phyloP scores from a whole-genome alignment of 2,113 vertebrate species.

The Dryoscopus gambensis region DNA sequence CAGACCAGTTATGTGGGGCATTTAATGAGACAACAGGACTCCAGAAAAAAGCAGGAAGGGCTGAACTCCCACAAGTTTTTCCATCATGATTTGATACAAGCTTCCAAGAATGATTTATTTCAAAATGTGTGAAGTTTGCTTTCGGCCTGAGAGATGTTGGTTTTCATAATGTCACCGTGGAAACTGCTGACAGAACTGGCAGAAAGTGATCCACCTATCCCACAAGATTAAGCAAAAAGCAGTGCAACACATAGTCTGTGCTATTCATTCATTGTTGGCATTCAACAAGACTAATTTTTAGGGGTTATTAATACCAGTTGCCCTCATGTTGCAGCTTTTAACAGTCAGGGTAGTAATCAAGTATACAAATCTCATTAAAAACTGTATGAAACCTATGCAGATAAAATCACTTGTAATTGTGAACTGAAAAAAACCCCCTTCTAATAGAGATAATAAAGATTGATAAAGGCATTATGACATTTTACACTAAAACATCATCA shows the following conservation, averaged over 20 bases:
- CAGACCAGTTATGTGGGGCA: not conserved
- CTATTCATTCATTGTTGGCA: not conserved
- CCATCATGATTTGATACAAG: not conserved
- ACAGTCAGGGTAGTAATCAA: not conserved
- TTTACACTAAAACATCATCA: not conserved
- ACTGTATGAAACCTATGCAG: not conserved
- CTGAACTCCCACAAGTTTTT: not conserved
- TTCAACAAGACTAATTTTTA: not conserved
- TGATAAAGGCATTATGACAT: not conserved
- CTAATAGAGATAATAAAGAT: not conserved
- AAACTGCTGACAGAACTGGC: constrained; percentile 15
- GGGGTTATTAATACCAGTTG: not conserved
- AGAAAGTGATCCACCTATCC: not conserved
- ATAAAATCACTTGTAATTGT: not conserved
- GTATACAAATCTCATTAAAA: not conserved
- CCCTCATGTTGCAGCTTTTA: not conserved
- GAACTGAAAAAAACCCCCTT: not conserved
- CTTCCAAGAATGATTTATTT: constrained; percentile 32
- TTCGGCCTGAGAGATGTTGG: not conserved
- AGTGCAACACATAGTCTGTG: not conserved
- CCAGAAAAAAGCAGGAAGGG: not conserved
- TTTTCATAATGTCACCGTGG: not conserved
- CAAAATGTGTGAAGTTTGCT: constrained; percentile 30
- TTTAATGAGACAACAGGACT: not conserved
- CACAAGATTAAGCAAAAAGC: not conserved